These are phyloP conservation scores for Pyrgus malvae DNA, from an alignment of 2,888 invertebrate species.

Conservation along the genomic window DNA sequence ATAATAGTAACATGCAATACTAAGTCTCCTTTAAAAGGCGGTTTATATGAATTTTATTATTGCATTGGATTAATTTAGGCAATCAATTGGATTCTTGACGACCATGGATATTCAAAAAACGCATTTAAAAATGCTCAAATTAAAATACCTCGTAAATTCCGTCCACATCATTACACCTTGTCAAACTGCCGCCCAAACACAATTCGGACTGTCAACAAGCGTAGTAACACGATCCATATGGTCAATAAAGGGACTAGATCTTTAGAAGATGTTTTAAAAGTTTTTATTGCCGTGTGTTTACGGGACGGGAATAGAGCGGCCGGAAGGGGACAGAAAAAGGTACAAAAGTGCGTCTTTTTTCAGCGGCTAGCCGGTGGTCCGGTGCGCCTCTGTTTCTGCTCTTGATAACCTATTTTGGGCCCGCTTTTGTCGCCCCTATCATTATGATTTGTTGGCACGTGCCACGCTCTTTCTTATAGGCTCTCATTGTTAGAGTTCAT, in stretches of 20 bases:
- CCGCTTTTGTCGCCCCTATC: background rate
- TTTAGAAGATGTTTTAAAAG: conserved; percentile 38
- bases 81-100: too few species aligned
- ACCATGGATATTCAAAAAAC: too few species aligned
- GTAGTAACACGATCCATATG: conserved; percentile 38
- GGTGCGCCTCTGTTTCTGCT: background rate
- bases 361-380: conserved; percentile 44
- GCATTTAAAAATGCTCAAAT: background rate
- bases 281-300: conserved; percentile 35
- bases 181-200: conserved; percentile 24
- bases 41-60: too few species aligned
- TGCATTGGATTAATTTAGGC: too few species aligned
- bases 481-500: too few species aligned
- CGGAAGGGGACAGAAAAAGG: conserved; percentile 50
- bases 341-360: conserved; percentile 64
- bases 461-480: background rate
- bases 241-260: conserved; percentile 39
- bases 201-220: conserved; percentile 28
- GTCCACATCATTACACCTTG: conserved; percentile 14
- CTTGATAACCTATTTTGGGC: conserved; percentile 12
- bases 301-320: conserved; percentile 40
- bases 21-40: too few species aligned
- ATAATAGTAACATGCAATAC: too few species aligned
- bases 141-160: conserved; percentile 10
- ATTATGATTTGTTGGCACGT: conserved; percentile 1